These are phyloP conservation scores for Andrena praecox DNA, from an alignment of 2,888 invertebrate species.

Conservation along the genomic window DNA sequence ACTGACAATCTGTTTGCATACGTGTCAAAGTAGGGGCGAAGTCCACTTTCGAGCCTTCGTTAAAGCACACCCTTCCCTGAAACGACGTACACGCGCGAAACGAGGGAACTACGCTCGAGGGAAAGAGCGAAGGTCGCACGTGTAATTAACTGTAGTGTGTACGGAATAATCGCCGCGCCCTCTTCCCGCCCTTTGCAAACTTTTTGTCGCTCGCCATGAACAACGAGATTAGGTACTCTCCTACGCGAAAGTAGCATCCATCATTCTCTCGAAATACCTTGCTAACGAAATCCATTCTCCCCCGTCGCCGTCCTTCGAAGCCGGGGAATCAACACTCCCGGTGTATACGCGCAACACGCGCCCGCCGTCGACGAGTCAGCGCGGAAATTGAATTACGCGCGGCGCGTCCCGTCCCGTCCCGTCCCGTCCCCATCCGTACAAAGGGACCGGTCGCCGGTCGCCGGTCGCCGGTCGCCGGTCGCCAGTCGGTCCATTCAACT, in stretches of 20 bases:
- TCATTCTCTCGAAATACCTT: neutral
- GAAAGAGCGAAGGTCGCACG: conserved; percentile 7
- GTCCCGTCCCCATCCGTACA: neutral
- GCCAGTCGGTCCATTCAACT: neutral
- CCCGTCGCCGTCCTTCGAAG: too few relatives aligned
- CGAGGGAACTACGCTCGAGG: conserved; percentile 3
- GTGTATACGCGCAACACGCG: conserved; percentile 2
- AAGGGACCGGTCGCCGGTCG: conserved; percentile 13
- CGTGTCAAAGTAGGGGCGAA: conserved; percentile 8
- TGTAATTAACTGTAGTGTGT: conserved; percentile 37
- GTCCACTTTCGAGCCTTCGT: neutral
- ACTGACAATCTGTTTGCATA: neutral
- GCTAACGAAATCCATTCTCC: too few relatives aligned
- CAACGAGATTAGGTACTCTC: neutral
- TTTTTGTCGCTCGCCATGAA: neutral
- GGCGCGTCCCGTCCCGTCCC: neutral
- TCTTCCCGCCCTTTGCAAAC: neutral
- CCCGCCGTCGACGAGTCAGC: conserved; percentile 23
- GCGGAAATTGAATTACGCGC: conserved; percentile 39
- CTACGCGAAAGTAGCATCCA: neutral
- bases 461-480: neutral
- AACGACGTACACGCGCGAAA: neutral
- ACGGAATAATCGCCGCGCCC: conserved; percentile 20
- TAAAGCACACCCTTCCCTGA: neutral
- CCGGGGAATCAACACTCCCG: conserved; percentile 5